Base-by-base conservation (phyloP, 2,888 invertebrate species). In the Leptopilina syphax region DNA sequence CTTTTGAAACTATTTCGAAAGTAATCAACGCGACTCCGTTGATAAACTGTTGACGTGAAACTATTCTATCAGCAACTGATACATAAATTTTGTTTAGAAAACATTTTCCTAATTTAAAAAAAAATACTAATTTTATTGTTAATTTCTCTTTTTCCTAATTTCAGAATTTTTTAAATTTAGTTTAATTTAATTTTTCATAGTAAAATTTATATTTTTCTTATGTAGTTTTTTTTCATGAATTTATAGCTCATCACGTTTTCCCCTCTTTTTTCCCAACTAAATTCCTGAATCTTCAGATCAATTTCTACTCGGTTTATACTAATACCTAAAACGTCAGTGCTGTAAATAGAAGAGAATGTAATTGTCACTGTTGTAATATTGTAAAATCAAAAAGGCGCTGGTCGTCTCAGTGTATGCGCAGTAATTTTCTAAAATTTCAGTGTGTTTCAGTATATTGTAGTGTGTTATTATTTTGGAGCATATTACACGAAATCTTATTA, bases 321-420 rank as follows among this genome's bases (percentile, higher is more conserved):
- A 34, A 6, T 57, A 80, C 60, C 68, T 63, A 81, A 83, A 84
- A 87, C 89, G 89, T 90, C 90, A 90, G 80, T 87, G 85, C 90
- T 88, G 86, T 87, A 90, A 90, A 90, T 90, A 90, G 89, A 88
- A 85, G 80, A 80, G 82, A 79, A 27, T 73, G 54, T 73, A 73
- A 73, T 73, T 73, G 18, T 13, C 68, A 50, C n/a, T 60, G n/a
- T 12, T 73, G 73, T 73, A 68, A 57, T 63, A 27, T 50, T 65
- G 67, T 41, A 77, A 70, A 78, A 79, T 76, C 34, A n/a, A 34
- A 34, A 41, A 73, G 57, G 57, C 57, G n/a, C 70, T 73, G 34
- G 13, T 67, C 80, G 82, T 82, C 83, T 83, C 83, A 73, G 79
- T 77, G 63, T 41, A 5, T 81, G 24, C 83, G 84, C 81, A 83